A percentile compares a stretch with the other conserved stretches of the same genome.
These are phyloP conservation scores for Leucopternis melanops DNA, from an alignment of 2,113 vertebrate species.

Conservation along the genomic window DNA sequence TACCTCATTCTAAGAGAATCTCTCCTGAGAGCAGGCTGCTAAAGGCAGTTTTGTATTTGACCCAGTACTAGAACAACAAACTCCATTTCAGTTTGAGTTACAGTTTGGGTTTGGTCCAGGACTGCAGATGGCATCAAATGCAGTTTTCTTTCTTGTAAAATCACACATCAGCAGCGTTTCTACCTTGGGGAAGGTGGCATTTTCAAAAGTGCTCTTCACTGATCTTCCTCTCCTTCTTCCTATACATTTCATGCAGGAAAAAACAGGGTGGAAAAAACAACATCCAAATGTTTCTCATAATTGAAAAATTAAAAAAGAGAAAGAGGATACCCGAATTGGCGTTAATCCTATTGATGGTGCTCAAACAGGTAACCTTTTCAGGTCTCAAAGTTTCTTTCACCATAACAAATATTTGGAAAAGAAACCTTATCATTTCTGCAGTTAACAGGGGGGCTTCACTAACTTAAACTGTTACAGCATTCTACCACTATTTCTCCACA, in stretches of 20 bases:
- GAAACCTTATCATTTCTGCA: background rate
- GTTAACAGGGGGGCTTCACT: background rate
- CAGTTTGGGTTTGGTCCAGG: conserved; percentile 48
- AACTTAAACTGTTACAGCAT: background rate
- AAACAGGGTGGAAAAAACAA: fast-evolving
- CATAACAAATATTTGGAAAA: background rate
- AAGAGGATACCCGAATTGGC: background rate
- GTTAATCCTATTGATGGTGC: background rate
- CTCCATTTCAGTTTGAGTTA: conserved; percentile 48
- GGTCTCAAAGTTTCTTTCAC: conserved; percentile 4
- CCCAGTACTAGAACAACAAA: conserved; percentile 50
- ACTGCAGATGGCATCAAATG: conserved; percentile 50
- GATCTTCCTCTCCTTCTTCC: background rate
- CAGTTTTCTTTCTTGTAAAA: conserved; percentile 32
- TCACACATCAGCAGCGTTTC: conserved; percentile 10
- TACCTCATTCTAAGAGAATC: background rate
- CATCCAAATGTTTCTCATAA: background rate
- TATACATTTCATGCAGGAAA: background rate
- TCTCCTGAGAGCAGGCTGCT: conserved; percentile 45
- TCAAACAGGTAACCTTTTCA: conserved; percentile 24
- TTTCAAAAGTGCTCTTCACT: conserved; percentile 15
- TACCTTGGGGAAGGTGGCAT: conserved; percentile 28
- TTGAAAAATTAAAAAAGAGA: background rate
- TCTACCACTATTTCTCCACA: background rate
- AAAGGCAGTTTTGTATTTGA: conserved; percentile 51